These are phyloP conservation scores for Brachionus koreanus DNA, from an alignment of 1,140 invertebrate genomes.

Conservation along the genomic window DNA sequence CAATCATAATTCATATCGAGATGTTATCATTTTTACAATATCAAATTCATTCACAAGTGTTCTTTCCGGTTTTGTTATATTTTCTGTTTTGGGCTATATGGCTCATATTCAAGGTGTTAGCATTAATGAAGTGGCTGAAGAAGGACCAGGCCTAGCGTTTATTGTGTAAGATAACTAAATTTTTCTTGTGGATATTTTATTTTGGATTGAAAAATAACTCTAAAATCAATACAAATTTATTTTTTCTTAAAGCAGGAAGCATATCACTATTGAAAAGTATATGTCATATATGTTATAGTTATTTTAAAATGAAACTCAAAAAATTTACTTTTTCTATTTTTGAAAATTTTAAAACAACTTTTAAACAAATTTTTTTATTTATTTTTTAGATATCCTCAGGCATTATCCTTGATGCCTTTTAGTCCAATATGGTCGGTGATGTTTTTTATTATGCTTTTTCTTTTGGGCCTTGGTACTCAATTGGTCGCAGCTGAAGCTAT, in stretches of 20 bases:
- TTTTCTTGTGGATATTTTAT: no score
- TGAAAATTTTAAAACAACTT: no score
- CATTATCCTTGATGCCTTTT: conserved; percentile 72
- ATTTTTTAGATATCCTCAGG: conserved; percentile 82
- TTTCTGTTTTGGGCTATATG: conserved; percentile 56
- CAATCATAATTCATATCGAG: conserved; percentile 47
- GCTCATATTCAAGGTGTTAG: conserved; percentile 71
- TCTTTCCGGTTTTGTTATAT: conserved; percentile 58
- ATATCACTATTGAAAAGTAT: no score
- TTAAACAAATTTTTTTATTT: not conserved
- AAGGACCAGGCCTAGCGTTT: conserved; percentile 64
- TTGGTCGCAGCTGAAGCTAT: conserved; percentile 77
- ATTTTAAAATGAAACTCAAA: no score
- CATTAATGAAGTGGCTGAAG: conserved; percentile 80
- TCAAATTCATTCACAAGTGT: conserved; percentile 50
- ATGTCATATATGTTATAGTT: no score
- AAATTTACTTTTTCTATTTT: no score
- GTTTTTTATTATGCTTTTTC: conserved; percentile 69
- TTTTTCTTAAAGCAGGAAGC: no score
- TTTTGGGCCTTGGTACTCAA: conserved; percentile 57
- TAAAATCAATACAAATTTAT: no score
- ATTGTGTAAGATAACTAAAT: conserved; percentile 61
- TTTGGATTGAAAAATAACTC: no score
- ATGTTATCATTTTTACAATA: conserved; percentile 13
- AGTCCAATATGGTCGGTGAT: conserved; percentile 77